Evolutionary conservation across 1,140 invertebrate species (phyloP).

Genomic region (Rhynchophorus ferrugineus): DNA sequence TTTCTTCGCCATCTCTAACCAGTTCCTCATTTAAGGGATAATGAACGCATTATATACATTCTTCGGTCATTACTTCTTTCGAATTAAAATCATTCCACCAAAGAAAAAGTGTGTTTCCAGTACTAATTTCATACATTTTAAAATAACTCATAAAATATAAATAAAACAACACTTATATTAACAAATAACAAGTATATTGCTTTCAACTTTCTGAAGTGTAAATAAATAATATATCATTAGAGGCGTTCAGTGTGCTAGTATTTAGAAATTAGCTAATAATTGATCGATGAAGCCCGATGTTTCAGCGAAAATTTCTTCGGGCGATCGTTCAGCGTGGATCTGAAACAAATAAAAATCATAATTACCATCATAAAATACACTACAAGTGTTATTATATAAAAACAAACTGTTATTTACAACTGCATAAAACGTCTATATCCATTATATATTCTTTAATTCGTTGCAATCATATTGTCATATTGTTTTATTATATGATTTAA

Average conservation of each 20-base stretch:
- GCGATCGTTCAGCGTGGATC: slow-evolving; percentile 69
- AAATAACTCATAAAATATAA: not conserved
- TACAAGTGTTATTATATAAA: not conserved
- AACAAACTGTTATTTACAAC: not conserved
- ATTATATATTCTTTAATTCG: too few relatives aligned
- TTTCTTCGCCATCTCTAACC: too few relatives aligned
- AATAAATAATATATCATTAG: not conserved
- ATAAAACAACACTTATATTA: not conserved
- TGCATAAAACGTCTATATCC: too few relatives aligned
- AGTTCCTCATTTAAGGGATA: too few relatives aligned
- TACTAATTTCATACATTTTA: too few relatives aligned
- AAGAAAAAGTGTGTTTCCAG: too few relatives aligned
- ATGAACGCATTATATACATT: too few relatives aligned
- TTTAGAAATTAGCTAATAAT: slow-evolving; percentile 4
- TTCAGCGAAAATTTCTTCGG: slow-evolving; percentile 70
- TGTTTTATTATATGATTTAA: too few relatives aligned
- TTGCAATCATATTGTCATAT: too few relatives aligned
- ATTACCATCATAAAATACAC: not conserved
- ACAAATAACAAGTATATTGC: not conserved
- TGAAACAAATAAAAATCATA: slow-evolving; percentile 36
- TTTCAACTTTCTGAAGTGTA: not conserved
- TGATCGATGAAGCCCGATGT: slow-evolving; percentile 44
- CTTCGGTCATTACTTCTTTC: too few relatives aligned
- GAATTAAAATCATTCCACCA: too few relatives aligned
- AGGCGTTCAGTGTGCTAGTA: not conserved